Evolutionary conservation across 30 jellyfish, hydroid and myxozoan genomes (phyloP).

Genomic region (Cassiopea xamachana): DNA sequence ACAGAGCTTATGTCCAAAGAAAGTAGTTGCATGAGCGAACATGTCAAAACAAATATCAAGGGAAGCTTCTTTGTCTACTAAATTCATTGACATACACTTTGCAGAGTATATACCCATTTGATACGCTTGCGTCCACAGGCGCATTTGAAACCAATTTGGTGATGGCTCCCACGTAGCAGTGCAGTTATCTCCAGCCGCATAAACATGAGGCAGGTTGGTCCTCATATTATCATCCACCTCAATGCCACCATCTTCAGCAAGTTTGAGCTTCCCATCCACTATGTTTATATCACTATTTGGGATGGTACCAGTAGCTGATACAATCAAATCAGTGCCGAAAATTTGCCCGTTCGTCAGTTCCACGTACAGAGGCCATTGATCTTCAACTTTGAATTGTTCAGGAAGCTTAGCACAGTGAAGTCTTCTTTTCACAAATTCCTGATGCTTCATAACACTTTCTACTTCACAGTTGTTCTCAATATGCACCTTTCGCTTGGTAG

Average conservation of each 20-base stretch:
- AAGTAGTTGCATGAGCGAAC: constrained; percentile 92
- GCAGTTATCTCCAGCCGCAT: constrained; percentile 96
- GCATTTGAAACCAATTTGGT: constrained; percentile 96
- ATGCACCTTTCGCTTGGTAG: constrained; percentile 35
- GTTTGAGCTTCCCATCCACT: constrained; percentile 34
- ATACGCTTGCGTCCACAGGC: constrained; percentile 97
- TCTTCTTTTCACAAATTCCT: background rate
- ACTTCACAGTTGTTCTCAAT: constrained; percentile 78
- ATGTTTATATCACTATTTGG: constrained; percentile 71
- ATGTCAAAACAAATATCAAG: constrained; percentile 94
- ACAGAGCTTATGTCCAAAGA: constrained; percentile 90
- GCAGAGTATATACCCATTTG: constrained; percentile 95
- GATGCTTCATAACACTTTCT: constrained; percentile 14
- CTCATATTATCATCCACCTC: constrained; percentile 89
- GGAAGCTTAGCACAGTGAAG: constrained; percentile 27
- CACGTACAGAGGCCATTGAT: constrained; percentile 54
- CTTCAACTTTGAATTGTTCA: background rate
- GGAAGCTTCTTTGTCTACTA: constrained; percentile 33
- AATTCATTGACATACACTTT: constrained; percentile 67
- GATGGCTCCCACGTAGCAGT: constrained; percentile 68
- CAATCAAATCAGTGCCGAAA: constrained; percentile 80
- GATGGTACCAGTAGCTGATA: constrained; percentile 89
- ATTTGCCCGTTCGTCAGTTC: constrained; percentile 74
- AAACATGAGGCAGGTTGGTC: constrained; percentile 74
- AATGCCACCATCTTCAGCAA: constrained; percentile 82